These are phyloP conservation scores for Alcedo atthis DNA, from an alignment of 2,797 vertebrate genomes.

Conservation along the genomic window DNA sequence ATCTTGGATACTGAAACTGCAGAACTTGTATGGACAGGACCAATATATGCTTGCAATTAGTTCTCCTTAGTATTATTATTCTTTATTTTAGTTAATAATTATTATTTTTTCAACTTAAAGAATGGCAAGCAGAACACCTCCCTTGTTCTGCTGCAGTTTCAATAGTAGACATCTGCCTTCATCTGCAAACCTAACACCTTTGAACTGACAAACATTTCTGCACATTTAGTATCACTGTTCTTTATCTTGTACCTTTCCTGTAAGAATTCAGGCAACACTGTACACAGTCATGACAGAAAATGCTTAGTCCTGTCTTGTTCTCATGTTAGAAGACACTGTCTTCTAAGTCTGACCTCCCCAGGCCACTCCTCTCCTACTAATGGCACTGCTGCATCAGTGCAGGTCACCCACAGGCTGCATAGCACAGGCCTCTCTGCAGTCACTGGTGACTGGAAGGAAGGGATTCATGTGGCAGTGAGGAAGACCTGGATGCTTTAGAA, in stretches of 20 bases:
- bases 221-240: no score
- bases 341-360: neutral
- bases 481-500: neutral
- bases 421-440: neutral
- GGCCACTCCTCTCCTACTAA: neutral
- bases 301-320: neutral
- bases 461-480: fast-evolving
- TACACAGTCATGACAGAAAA: no score
- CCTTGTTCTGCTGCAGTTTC: no score
- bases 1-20: neutral
- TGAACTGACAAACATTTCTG: neutral
- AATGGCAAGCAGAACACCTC: no score
- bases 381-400: neutral
- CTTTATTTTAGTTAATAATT: no score
- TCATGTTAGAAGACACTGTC: neutral
- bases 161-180: no score
- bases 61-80: no score
- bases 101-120: no score
- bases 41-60: neutral
- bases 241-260: no score
- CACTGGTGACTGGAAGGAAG: neutral
- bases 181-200: no score
- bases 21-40: neutral
- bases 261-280: no score
- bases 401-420: neutral